Conservation (phyloP, 2,797 vertebrate species). For the Melanotaenia nigrans region DNA sequence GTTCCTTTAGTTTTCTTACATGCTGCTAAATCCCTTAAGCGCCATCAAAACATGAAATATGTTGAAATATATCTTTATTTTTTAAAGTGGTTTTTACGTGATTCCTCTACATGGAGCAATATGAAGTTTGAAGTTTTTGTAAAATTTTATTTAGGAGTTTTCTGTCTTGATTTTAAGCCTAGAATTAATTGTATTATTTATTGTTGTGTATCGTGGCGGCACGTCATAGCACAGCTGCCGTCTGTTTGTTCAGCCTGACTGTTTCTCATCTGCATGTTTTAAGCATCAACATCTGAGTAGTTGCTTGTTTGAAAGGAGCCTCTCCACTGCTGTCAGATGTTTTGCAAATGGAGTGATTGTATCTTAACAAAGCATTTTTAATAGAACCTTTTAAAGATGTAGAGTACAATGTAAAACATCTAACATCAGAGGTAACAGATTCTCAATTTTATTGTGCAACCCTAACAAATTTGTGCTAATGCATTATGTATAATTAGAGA, state of each 20-base stretch:
- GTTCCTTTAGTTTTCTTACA: background rate
- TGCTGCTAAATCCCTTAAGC: background rate
- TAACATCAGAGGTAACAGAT: slow-evolving; percentile 65
- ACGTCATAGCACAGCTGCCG: slow-evolving; percentile 27
- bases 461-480: slow-evolving; percentile 46
- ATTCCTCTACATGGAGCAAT: background rate
- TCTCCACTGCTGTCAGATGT: slow-evolving; percentile 17
- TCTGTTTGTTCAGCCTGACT: slow-evolving; percentile 12
- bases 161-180: background rate
- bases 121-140: background rate
- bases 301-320: slow-evolving; percentile 37
- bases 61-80: background rate
- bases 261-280: slow-evolving; percentile 39
- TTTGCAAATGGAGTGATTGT: slow-evolving; percentile 16
- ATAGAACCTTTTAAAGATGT: slow-evolving; percentile 57
- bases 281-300: slow-evolving; percentile 40
- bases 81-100: background rate
- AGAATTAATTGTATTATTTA: slow-evolving; percentile 2
- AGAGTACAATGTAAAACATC: slow-evolving; percentile 53
- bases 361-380: slow-evolving; percentile 55
- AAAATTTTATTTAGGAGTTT: background rate
- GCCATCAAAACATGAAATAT: background rate
- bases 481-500: slow-evolving; percentile 54
- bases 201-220: background rate
- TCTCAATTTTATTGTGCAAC: slow-evolving; percentile 34